Evolutionary conservation across 2,797 vertebrate genomes (phyloP), one percentile per base, ranked within the genome.

Genomic region (Brachyalestes nurse): DNA sequence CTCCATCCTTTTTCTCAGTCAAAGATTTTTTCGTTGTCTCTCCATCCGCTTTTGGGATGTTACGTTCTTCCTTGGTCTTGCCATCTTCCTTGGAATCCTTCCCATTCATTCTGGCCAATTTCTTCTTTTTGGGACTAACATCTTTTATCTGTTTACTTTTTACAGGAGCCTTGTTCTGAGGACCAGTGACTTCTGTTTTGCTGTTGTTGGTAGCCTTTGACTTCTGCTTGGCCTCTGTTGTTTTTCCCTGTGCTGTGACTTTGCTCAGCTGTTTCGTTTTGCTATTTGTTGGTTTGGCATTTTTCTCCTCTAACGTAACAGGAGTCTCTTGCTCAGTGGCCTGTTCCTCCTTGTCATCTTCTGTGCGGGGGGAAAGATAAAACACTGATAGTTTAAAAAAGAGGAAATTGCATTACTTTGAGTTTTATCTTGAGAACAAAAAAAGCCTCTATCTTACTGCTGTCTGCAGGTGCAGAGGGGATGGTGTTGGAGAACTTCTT

Each of bases 401-500:
- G 2, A 60, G 45, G 58, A 28, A 19, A n/a, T 23, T 8, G 23
- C 19, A 80, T 67, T 57, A 19, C 45, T 60, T 64, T 1, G 65
- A 72, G 17, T 2, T 0, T 25, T 6, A 4, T 1, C 55, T 4
- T 17, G 7, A n/a, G 14, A 8, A 2, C 25, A 3, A 14, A 40
- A 40, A 77, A 34, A 51, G 38, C 47, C 0, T 57, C 0, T 42
- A 25, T 13, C 0, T 34, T 55, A 21, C 38, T 14, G 82, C 17
- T 73, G 45, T 13, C 21, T 75, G n/a, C 74, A 7, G 87, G 77
- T 14, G 89, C 19, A 34, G 94, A 90, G 0, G 96, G 97, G 78
- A 98, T 85, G 3, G 94, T 91, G 70, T 99, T 99, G 9, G 97
- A 96, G 89, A 99, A 97, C 72, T 99, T 99, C 91, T 98, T 98